A percentile compares a stretch with the other conserved stretches of the same genome.
Conservation (phyloP, 2,797 vertebrate species). For the Enteromius fasciolatus region DNA sequence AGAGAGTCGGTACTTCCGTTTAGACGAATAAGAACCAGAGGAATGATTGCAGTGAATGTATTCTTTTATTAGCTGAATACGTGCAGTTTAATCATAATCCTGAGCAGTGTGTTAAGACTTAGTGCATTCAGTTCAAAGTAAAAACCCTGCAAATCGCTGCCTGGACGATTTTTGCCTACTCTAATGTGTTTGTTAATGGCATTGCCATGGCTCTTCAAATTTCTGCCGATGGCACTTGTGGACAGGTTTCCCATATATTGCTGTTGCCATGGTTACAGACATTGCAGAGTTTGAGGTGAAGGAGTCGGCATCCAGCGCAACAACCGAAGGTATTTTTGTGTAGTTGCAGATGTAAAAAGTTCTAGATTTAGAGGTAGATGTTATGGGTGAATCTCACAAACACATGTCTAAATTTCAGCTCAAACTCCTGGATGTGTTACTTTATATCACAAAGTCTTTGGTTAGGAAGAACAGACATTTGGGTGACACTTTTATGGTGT, state of each 20-base stretch:
- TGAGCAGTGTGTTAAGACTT: constrained; percentile 16
- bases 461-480: neutral
- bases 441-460: neutral
- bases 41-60: constrained; percentile 12
- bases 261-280: constrained; percentile 52
- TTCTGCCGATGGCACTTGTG: neutral
- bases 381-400: neutral
- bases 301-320: constrained; percentile 11
- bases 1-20: neutral
- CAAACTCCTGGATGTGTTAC: too few relatives aligned
- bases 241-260: constrained; percentile 25
- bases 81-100: constrained; percentile 29
- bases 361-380: constrained; percentile 24
- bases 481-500: neutral
- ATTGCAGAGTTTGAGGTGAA: constrained; percentile 22
- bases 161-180: neutral
- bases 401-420: neutral
- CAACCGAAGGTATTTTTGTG: constrained; percentile 39
- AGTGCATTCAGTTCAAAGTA: constrained; percentile 25
- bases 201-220: constrained; percentile 21
- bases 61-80: constrained; percentile 3
- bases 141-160: constrained; percentile 3
- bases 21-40: neutral
- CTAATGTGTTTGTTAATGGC: neutral
- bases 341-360: constrained; percentile 1